These are phyloP conservation scores for Fissipunctia ypsillon DNA, from an alignment of 2,888 invertebrate genomes.

Conservation along the genomic window DNA sequence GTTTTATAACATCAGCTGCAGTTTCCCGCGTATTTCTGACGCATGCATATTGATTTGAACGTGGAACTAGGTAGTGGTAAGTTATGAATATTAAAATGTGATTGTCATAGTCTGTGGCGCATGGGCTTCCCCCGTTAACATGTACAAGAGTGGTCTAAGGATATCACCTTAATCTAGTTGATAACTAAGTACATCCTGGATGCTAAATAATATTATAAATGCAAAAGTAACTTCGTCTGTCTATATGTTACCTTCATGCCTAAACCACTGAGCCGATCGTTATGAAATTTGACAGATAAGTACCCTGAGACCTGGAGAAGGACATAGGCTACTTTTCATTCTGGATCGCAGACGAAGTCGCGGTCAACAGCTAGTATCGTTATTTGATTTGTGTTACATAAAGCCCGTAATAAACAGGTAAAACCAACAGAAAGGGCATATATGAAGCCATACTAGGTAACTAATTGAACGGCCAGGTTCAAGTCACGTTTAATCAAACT, in stretches of 20 bases:
- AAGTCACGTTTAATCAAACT: background rate
- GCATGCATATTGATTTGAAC: background rate
- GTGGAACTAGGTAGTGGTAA: background rate
- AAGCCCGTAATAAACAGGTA: background rate
- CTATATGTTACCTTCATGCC: background rate
- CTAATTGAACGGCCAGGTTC: slow-evolving; percentile 8
- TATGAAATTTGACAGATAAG: background rate
- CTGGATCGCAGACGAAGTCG: background rate
- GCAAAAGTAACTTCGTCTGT: background rate
- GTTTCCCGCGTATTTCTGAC: slow-evolving; percentile 39
- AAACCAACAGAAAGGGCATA: too few relatives aligned
- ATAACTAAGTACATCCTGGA: background rate
- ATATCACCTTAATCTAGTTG: background rate
- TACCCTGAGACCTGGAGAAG: background rate
- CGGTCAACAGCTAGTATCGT: background rate
- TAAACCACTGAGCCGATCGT: background rate
- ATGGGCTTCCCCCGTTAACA: background rate
- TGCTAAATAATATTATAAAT: too few relatives aligned
- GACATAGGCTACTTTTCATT: background rate
- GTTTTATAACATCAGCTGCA: slow-evolving; percentile 27
- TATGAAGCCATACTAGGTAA: slow-evolving; percentile 9
- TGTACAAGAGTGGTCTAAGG: background rate
- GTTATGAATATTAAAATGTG: slow-evolving; percentile 7
- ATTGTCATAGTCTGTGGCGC: background rate
- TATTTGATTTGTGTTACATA: background rate